These are phyloP conservation scores for Notothenia coriiceps DNA, from an alignment of 2,113 vertebrate species.

Conservation along the genomic window DNA sequence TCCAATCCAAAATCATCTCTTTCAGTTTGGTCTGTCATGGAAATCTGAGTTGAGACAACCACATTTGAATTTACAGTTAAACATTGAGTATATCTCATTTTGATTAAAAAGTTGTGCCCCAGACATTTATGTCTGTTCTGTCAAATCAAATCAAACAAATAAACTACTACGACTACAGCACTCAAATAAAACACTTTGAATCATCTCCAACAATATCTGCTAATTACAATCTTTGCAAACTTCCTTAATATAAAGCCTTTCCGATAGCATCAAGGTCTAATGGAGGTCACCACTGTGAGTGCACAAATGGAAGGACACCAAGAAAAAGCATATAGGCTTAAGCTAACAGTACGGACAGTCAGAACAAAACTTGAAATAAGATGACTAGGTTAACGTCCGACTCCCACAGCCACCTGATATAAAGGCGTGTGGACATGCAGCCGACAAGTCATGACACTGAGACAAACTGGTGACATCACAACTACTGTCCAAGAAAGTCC, in stretches of 20 bases:
- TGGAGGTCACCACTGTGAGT: not conserved
- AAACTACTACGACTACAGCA: too few relatives aligned
- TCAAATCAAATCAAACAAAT: too few relatives aligned
- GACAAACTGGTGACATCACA: conserved; percentile 37
- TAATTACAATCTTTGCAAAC: too few relatives aligned
- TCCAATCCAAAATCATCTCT: not conserved
- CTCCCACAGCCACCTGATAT: conserved; percentile 17
- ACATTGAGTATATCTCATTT: not conserved
- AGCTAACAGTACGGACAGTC: conserved; percentile 1
- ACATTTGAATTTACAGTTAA: not conserved
- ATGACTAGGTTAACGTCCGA: conserved; percentile 14
- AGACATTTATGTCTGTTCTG: too few relatives aligned
- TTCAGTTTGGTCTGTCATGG: not conserved
- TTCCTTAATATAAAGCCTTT: not conserved
- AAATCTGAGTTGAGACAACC: not conserved
- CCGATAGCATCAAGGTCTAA: not conserved
- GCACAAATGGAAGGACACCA: not conserved
- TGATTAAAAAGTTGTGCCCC: not conserved
- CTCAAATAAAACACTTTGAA: too few relatives aligned
- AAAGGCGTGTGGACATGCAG: conserved; percentile 21
- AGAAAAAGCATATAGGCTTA: not conserved
- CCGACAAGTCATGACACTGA: conserved; percentile 9
- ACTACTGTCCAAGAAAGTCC: conserved; percentile 3
- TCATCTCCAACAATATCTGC: too few relatives aligned
- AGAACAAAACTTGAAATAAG: conserved; percentile 14